phyloP scores from a whole-genome alignment of 2,888 invertebrate species.

The Phytoseiulus persimilis region DNA sequence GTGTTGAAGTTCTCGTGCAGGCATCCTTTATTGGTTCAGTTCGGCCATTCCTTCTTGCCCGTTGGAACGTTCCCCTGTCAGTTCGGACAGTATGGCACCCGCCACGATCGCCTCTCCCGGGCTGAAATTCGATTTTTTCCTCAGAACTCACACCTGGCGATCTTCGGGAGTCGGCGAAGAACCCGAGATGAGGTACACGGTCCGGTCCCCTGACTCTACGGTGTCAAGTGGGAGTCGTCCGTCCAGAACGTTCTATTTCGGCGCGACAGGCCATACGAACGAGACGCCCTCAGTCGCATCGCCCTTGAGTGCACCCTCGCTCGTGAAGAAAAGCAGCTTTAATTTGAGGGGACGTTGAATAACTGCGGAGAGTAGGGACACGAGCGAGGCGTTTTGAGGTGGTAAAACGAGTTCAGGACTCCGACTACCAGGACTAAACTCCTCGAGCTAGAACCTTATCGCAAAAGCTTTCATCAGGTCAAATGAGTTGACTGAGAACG shows the following conservation, averaged over 20 bases:
- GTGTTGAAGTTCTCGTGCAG: too few relatives aligned
- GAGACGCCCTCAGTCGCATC: constrained; percentile 13
- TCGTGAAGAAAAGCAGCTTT: constrained; percentile 37
- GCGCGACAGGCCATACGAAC: constrained; percentile 25
- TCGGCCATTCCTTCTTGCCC: too few relatives aligned
- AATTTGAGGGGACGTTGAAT: constrained; percentile 20
- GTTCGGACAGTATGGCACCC: too few relatives aligned
- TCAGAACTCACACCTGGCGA: constrained; percentile 24
- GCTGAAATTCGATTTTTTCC: neutral
- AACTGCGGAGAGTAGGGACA: neutral
- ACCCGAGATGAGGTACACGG: constrained; percentile 20
- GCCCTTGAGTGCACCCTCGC: constrained; percentile 15
- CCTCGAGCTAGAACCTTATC: neutral
- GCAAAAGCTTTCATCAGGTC: neutral
- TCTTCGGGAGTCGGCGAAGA: constrained; percentile 22
- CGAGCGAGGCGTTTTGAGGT: neutral
- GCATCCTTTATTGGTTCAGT: too few relatives aligned
- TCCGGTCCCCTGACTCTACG: constrained; percentile 18
- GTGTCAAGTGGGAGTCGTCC: constrained; percentile 21
- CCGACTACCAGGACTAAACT: neutral
- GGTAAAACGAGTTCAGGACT: neutral
- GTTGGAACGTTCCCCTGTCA: too few relatives aligned
- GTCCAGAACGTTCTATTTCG: constrained; percentile 22
- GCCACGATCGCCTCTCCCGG: too few relatives aligned
- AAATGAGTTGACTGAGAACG: too few relatives aligned